Evolutionary conservation across 2,797 vertebrate genomes (phyloP).

Genomic region (Melanotaenia trifasciata): DNA sequence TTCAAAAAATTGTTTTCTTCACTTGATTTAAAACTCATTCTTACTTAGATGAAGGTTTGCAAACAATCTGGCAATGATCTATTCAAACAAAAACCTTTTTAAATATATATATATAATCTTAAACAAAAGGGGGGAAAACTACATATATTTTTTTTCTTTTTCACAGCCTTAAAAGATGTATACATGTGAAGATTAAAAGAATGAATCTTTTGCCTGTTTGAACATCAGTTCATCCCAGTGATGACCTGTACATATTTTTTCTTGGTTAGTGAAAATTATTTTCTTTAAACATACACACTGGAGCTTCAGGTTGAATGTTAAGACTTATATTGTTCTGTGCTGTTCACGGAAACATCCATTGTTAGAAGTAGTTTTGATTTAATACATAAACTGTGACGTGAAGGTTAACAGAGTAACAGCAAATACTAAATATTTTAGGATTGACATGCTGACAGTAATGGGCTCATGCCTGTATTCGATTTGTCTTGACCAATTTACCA

Average conservation of each 20-base stretch:
- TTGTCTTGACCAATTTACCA: constrained; percentile 4
- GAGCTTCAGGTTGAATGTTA: background rate
- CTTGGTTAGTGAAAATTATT: constrained; percentile 3
- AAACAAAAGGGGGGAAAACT: background rate
- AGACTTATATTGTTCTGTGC: constrained; percentile 18
- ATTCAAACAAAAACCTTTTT: background rate
- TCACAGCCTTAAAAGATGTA: background rate
- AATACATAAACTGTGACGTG: background rate
- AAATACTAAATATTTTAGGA: constrained; percentile 10
- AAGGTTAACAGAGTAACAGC: constrained; percentile 6
- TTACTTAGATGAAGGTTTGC: background rate
- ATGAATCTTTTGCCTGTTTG: background rate
- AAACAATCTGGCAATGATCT: background rate
- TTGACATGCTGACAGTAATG: constrained; percentile 5
- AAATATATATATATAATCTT: background rate
- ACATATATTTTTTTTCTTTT: background rate
- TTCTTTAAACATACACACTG: background rate
- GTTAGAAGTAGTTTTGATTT: constrained; percentile 1
- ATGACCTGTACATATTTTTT: background rate
- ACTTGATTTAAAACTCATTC: background rate
- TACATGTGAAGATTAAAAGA: background rate
- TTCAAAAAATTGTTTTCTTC: background rate
- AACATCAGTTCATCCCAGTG: background rate
- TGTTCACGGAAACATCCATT: constrained; percentile 4
- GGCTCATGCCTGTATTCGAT: constrained; percentile 3